Evolutionary conservation across 2,113 vertebrate genomes (phyloP), one percentile per base, ranked within the genome.

Genomic region (Albula goreensis): DNA sequence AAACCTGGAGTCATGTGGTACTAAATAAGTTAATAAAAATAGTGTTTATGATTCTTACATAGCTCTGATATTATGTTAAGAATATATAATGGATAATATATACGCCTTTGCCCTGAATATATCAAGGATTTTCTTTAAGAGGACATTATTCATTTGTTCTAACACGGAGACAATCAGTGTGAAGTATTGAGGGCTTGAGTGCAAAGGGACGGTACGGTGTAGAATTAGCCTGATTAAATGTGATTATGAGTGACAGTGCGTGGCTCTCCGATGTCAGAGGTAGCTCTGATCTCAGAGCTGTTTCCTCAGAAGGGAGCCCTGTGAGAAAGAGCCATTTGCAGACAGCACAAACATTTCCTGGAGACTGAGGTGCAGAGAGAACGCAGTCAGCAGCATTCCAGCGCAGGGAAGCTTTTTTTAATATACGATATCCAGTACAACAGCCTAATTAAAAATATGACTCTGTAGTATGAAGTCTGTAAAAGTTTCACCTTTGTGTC

Each of bases 241-340:
- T 89, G 91, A 93, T 92, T 91, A 91, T 25, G 49, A 50, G 70
- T 90, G 88, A 93, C 92, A 90, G 87, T 80, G 78, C 89, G 89
- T 79, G 48, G 78, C 49, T 90, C 91, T 87, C 85, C 84, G 41
- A 78, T 79, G 78, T 79, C 78, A 50, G 78, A 41, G 63, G 13
- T n/a, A 17, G 90, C 80, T 51, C 52, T 85, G 82, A 90, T 89
- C 83, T 66, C 57, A 84, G 78, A 13, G 22, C 31, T 89, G 88
- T 89, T 86, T 91, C 88, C 83, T 60, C 19, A 57, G 63, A 79
- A 86, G 51, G 74, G 66, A 87, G 87, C 31, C 31, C 50, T 52
- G 22, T 82, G 31, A 2, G 66, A 48, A 79, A 17, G 78, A 50
- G 78, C 78, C 17, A 48, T 79, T 6, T 79, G 70, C 10, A 48